These are phyloP conservation scores for Cyclina sinensis DNA, from an alignment of 1,140 invertebrate species.

Conservation along the genomic window DNA sequence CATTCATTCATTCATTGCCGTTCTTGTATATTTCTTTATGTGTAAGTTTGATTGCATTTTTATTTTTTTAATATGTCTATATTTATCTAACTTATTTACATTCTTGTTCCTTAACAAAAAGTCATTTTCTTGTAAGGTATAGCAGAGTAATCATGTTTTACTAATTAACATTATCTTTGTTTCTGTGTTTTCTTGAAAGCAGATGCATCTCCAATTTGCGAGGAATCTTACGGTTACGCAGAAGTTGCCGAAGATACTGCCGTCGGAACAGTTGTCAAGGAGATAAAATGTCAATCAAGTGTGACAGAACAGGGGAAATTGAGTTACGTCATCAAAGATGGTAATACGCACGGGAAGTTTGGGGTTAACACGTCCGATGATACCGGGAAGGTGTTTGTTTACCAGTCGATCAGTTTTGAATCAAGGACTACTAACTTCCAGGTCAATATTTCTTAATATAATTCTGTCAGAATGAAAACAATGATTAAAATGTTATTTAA, in stretches of 20 bases:
- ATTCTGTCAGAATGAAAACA: not conserved
- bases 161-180: no score
- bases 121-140: no score
- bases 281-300: slow-evolving; percentile 28
- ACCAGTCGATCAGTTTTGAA: slow-evolving; percentile 63
- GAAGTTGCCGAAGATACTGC: slow-evolving; percentile 57
- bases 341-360: slow-evolving; percentile 60
- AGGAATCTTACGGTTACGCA: slow-evolving; percentile 27
- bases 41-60: no score
- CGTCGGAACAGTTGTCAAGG: slow-evolving; percentile 48
- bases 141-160: no score
- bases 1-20: no score
- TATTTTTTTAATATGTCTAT: no score
- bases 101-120: no score
- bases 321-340: slow-evolving; percentile 43
- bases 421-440: slow-evolving; percentile 57
- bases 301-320: not conserved
- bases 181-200: not conserved
- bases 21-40: no score
- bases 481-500: no score
- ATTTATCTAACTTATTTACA: no score
- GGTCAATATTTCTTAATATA: not conserved
- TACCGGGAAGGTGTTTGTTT: slow-evolving; percentile 44
- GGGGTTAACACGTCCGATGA: slow-evolving; percentile 24
- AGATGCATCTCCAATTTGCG: slow-evolving; percentile 48